Percentiles rank a stretch among this genome's conserved stretches.
These are phyloP conservation scores for Drosophila dunni DNA, from an alignment of 1,140 invertebrate genomes.

Conservation along the genomic window DNA sequence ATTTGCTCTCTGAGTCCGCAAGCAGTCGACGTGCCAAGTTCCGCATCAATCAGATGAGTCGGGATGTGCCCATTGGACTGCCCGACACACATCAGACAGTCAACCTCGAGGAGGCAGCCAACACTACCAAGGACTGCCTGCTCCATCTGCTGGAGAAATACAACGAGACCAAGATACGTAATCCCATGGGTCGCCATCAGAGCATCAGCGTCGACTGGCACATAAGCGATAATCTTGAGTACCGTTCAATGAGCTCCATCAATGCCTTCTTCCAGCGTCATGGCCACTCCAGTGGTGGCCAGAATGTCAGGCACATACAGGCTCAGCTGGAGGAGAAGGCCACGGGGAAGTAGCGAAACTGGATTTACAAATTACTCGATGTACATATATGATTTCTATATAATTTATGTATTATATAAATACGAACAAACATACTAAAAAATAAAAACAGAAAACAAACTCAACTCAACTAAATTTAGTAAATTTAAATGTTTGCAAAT, in stretches of 20 bases:
- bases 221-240: conserved; percentile 84
- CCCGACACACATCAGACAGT: conserved; percentile 86
- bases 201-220: conserved; percentile 84
- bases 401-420: conserved; percentile 23
- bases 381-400: conserved; percentile 17
- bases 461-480: conserved; percentile 35
- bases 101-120: conserved; percentile 86
- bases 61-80: conserved; percentile 88
- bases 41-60: conserved; percentile 86
- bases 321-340: conserved; percentile 81
- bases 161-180: conserved; percentile 86
- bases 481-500: conserved; percentile 45
- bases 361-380: not conserved
- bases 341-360: conserved; percentile 61
- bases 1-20: conserved; percentile 59
- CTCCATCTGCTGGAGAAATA: conserved; percentile 90
- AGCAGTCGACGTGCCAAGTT: conserved; percentile 86
- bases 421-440: not conserved
- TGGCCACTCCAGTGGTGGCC: conserved; percentile 85
- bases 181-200: conserved; percentile 74
- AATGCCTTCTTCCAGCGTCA: conserved; percentile 89
- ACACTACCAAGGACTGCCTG: conserved; percentile 90
- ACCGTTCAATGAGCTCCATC: conserved; percentile 88
- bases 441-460: conserved; percentile 23
- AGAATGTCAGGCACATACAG: conserved; percentile 75